phyloP scores from a whole-genome alignment of 2,888 invertebrate genomes.

The Dryobotodes eremita region DNA sequence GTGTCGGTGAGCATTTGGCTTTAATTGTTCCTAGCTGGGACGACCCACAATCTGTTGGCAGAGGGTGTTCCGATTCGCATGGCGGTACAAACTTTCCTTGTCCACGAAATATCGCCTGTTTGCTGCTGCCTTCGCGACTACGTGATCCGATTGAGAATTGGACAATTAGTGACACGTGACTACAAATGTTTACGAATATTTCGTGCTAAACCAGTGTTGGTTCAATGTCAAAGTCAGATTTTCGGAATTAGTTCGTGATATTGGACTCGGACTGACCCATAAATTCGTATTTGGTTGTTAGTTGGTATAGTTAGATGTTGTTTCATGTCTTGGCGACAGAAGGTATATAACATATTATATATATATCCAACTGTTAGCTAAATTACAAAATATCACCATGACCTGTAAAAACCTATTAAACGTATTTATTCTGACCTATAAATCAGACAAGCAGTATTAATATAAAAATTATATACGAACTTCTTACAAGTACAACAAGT shows the following conservation, averaged over 20 bases:
- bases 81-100: constrained; percentile 75
- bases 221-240: constrained; percentile 67
- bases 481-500: too few relatives aligned
- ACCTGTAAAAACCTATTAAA: neutral
- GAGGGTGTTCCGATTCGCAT: constrained; percentile 54
- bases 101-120: constrained; percentile 79
- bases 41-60: constrained; percentile 72
- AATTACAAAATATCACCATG: neutral
- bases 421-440: neutral
- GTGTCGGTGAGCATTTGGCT: constrained; percentile 78
- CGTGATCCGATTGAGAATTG: constrained; percentile 79
- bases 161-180: constrained; percentile 78
- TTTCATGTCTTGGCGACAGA: neutral
- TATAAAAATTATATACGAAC: neutral
- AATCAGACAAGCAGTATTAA: neutral
- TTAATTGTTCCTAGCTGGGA: constrained; percentile 77
- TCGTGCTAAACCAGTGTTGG: constrained; percentile 35
- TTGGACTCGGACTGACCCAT: constrained; percentile 1
- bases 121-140: constrained; percentile 74
- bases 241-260: constrained; percentile 36
- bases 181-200: constrained; percentile 68
- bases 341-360: neutral
- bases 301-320: neutral
- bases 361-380: neutral
- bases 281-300: constrained; percentile 17